These are phyloP conservation scores for Odontamblyopus rebecca DNA, from an alignment of 2,797 vertebrate genomes.

Conservation along the genomic window DNA sequence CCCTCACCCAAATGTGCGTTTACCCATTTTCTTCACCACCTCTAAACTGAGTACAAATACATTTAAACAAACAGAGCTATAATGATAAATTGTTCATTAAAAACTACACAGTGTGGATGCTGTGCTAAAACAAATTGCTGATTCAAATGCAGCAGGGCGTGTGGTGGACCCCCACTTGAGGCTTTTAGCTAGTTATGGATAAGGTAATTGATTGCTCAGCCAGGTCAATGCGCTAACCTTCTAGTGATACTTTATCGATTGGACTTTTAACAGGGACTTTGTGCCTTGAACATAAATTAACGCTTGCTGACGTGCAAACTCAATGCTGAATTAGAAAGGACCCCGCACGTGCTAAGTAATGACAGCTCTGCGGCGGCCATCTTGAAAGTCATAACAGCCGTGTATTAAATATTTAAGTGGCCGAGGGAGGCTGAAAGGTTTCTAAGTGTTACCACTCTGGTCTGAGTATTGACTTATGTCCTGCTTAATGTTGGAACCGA, in stretches of 20 bases:
- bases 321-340: slow-evolving; percentile 44
- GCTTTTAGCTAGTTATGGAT: slow-evolving; percentile 34
- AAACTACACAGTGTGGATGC: neutral
- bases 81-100: neutral
- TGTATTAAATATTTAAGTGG: slow-evolving; percentile 62
- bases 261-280: slow-evolving; percentile 54
- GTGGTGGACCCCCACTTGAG: slow-evolving; percentile 3
- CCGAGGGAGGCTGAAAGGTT: slow-evolving; percentile 42
- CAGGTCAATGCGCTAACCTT: slow-evolving; percentile 44
- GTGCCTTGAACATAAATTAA: slow-evolving; percentile 73
- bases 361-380: slow-evolving; percentile 56
- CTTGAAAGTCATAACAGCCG: slow-evolving; percentile 50
- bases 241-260: slow-evolving; percentile 66
- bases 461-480: slow-evolving; percentile 57
- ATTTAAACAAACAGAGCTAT: no score
- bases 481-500: slow-evolving; percentile 35
- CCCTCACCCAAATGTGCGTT: neutral
- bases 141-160: slow-evolving; percentile 20
- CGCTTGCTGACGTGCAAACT: slow-evolving; percentile 64
- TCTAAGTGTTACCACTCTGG: slow-evolving; percentile 58
- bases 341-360: slow-evolving; percentile 55
- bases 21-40: neutral
- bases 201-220: slow-evolving; percentile 52
- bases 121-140: neutral
- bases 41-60: neutral